phyloP scores from a whole-genome alignment of 2,797 vertebrate species.

The Ctenopoma kingsleyae region DNA sequence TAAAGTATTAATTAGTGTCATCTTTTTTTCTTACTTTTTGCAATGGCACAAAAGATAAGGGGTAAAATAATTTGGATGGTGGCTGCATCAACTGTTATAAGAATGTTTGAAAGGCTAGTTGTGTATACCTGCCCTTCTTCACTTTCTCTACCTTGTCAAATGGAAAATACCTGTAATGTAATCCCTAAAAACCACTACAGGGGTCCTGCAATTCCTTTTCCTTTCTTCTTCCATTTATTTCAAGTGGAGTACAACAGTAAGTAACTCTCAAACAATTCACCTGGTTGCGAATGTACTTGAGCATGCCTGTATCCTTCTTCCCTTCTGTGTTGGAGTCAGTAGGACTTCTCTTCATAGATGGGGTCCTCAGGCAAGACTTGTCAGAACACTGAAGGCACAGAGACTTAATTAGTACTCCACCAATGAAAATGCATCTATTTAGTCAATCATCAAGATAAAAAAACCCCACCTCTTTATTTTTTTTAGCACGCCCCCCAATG shows the following conservation, averaged over 20 bases:
- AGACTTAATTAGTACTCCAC: not conserved
- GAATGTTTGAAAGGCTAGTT: no score
- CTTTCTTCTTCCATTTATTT: not conserved
- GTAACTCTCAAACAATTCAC: slow-evolving; percentile 67
- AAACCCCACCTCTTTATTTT: slow-evolving; percentile 90
- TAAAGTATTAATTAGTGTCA: no score
- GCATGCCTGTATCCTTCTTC: slow-evolving; percentile 97
- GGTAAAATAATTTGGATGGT: no score
- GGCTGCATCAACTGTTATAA: no score
- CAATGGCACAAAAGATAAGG: no score
- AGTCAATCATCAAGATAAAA: not conserved
- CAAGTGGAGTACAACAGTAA: not conserved
- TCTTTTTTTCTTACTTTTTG: no score
- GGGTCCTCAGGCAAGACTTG: slow-evolving; percentile 96
- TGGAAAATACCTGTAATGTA: no score
- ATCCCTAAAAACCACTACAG: no score
- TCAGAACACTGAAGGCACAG: slow-evolving; percentile 90
- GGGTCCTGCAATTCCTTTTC: no score
- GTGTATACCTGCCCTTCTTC: no score
- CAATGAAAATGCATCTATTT: not conserved
- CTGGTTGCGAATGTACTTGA: slow-evolving; percentile 98
- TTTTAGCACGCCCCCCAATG: slow-evolving; percentile 89
- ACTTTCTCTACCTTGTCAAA: no score
- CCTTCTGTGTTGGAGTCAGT: slow-evolving; percentile 92
- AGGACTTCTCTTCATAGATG: slow-evolving; percentile 95